Percentiles rank a stretch among this genome's conserved stretches.
These are phyloP conservation scores for Emydoidea blandingii DNA, from an alignment of 2,797 vertebrate genomes.

Conservation along the genomic window DNA sequence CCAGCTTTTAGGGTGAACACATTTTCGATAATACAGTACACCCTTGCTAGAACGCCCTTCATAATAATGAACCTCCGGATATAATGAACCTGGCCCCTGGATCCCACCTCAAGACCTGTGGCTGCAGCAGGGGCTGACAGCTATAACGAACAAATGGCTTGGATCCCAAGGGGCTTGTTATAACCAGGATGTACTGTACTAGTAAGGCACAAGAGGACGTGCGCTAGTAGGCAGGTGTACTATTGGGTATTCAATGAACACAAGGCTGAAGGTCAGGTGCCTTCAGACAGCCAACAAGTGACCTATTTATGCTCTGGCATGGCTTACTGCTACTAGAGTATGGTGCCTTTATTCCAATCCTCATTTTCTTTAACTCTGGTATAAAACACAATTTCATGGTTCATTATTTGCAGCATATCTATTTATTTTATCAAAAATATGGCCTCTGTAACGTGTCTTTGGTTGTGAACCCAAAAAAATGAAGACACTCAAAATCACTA, in stretches of 20 bases:
- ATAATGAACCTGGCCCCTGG: background rate
- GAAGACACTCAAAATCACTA: background rate
- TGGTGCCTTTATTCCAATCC: background rate
- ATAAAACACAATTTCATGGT: background rate
- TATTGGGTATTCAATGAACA: background rate
- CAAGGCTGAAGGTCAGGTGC: background rate
- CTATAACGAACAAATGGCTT: background rate
- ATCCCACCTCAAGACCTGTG: background rate
- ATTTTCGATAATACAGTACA: conserved; percentile 25
- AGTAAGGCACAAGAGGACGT: background rate
- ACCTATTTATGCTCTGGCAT: background rate
- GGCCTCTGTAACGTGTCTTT: background rate
- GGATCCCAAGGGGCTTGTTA: background rate
- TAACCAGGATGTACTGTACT: background rate
- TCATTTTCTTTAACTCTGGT: background rate
- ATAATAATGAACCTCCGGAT: background rate
- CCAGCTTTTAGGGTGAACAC: conserved; percentile 1
- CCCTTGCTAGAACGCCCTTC: background rate
- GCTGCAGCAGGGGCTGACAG: background rate
- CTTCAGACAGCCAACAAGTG: background rate
- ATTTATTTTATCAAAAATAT: background rate
- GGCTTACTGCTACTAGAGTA: background rate
- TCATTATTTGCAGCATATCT: background rate
- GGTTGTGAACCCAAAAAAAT: background rate
- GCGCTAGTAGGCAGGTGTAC: background rate